Conservation (phyloP, 2,797 vertebrate genomes). For the Macroramphosus scolopax region DNA sequence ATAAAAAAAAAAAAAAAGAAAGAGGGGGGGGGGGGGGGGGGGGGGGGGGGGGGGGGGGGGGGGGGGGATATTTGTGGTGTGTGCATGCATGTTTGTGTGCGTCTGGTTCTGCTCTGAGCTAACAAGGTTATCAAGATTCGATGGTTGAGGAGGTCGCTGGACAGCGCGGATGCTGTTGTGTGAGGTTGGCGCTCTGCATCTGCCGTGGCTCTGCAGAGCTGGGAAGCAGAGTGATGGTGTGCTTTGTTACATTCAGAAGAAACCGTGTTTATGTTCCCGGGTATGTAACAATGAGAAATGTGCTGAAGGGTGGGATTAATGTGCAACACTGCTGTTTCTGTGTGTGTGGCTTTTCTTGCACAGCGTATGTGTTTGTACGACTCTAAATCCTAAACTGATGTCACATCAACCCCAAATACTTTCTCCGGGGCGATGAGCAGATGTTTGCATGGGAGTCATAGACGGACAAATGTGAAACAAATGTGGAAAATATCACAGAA, state of each 20-base stretch:
- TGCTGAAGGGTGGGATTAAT: constrained; percentile 28
- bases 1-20: constrained; percentile 38
- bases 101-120: constrained; percentile 66
- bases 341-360: constrained; percentile 15
- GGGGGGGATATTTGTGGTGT: constrained; percentile 67
- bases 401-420: constrained; percentile 41
- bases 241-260: neutral
- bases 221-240: constrained; percentile 7
- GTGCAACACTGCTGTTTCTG: constrained; percentile 1
- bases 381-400: constrained; percentile 28
- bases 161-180: constrained; percentile 34
- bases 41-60: constrained; percentile 58
- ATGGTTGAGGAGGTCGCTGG: constrained; percentile 36
- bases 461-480: constrained; percentile 87
- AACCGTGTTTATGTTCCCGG: neutral
- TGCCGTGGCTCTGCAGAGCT: constrained; percentile 17
- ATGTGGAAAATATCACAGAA: constrained; percentile 81
- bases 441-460: constrained; percentile 78
- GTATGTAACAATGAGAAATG: constrained; percentile 8
- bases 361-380: constrained; percentile 17
- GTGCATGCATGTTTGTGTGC: constrained; percentile 37
- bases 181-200: constrained; percentile 14
- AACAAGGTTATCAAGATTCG: constrained; percentile 66
- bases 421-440: constrained; percentile 74
- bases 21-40: constrained; percentile 4